Evolutionary conservation across 2,888 invertebrate species (phyloP).

Genomic region (Ormyrus pomaceus): DNA sequence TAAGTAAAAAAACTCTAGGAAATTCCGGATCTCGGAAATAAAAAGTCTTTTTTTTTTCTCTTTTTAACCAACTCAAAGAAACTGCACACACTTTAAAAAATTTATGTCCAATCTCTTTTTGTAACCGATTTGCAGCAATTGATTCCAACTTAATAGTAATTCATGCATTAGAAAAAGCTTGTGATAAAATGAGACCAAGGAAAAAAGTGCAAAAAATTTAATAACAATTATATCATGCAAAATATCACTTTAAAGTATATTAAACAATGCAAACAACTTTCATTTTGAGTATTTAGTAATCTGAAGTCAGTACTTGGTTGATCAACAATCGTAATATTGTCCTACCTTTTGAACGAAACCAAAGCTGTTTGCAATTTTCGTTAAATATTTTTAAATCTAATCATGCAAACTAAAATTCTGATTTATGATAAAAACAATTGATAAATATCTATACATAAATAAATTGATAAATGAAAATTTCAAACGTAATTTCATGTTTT

Average conservation of each 20-base stretch:
- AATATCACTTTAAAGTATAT: conserved; percentile 32
- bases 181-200: conserved; percentile 48
- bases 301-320: background rate
- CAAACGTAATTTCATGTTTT: conserved; percentile 53
- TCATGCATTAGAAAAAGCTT: conserved; percentile 51
- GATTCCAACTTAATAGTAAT: conserved; percentile 42
- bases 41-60: background rate
- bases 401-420: conserved; percentile 67
- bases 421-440: conserved; percentile 55
- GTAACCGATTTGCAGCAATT: conserved; percentile 34
- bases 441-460: conserved; percentile 57
- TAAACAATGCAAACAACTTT: conserved; percentile 47
- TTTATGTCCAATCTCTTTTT: conserved; percentile 38
- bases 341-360: background rate
- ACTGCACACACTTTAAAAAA: background rate
- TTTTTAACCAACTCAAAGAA: too few species aligned
- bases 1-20: background rate
- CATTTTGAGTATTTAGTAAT: conserved; percentile 9
- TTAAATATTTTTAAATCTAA: conserved; percentile 43
- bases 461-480: conserved; percentile 41
- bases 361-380: conserved; percentile 38
- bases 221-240: conserved; percentile 50
- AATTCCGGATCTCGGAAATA: background rate
- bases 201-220: conserved; percentile 51
- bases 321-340: conserved; percentile 1